Percentiles rank a stretch among this genome's conserved stretches.
phyloP scores from a whole-genome alignment of 2,797 vertebrate species.

The Hypotaenidia okinawae region DNA sequence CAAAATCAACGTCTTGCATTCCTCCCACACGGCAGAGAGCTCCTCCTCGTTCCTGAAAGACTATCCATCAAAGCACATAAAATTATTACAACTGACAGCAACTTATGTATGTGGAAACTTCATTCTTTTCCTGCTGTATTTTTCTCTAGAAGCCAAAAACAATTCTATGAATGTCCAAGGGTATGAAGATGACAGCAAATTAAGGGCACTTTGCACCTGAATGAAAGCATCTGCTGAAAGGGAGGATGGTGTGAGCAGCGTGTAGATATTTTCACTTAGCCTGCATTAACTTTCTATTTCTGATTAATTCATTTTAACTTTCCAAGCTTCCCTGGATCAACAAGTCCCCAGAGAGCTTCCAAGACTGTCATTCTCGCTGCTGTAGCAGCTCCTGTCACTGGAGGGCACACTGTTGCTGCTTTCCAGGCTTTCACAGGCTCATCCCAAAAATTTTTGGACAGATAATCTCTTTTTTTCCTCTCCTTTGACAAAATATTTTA shows the following conservation, averaged over 20 bases:
- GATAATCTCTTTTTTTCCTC: background rate
- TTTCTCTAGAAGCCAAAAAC: background rate
- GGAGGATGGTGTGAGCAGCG: background rate
- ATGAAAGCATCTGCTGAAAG: background rate
- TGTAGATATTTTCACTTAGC: background rate
- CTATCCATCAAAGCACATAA: background rate
- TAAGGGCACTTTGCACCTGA: background rate
- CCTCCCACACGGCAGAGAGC: background rate
- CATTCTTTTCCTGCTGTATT: background rate
- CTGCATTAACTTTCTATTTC: background rate
- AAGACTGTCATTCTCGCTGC: background rate
- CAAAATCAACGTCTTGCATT: background rate
- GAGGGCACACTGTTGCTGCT: conserved; percentile 65
- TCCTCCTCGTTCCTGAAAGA: background rate
- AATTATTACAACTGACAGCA: background rate
- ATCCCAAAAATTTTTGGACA: background rate
- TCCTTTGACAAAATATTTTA: background rate
- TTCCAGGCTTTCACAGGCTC: background rate
- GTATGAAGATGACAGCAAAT: background rate
- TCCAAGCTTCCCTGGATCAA: accelerated
- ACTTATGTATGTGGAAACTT: background rate
- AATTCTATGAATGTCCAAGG: background rate
- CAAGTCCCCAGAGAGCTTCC: background rate
- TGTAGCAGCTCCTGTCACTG: conserved; percentile 59
- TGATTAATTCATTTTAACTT: background rate